Base-by-base conservation (phyloP, 2,797 vertebrate genomes). In the Glossophaga mutica region DNA sequence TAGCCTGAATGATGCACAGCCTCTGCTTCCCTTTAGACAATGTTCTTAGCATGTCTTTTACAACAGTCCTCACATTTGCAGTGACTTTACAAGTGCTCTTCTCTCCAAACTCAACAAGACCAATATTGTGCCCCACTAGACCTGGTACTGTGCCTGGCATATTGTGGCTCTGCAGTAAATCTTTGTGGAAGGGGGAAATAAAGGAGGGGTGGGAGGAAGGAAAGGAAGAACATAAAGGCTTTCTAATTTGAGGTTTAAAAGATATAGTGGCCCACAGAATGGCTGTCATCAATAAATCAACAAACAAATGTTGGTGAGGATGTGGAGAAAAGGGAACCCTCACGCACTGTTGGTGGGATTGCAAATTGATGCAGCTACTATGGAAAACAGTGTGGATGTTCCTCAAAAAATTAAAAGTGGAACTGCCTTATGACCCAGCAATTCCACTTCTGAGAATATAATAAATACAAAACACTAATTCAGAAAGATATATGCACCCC, bases 171-270 rank as follows among this genome's bases (percentile, higher is more conserved):
- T 57, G 34, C 22, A 79, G 39, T 59, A 88, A 59, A 26, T 90
- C 87, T 81, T n/a, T 78, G 59, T 57, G 32, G 74, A 70, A 95
- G 76, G 37, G 91, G 84, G 73, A 74, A 26, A 52, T 50, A 81
- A 59, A 92, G 26, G 24, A 5, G 39, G 5, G 19, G 70, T 34
- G 5, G 19, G 65, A 74, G 22, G 39, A 76, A 71, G 32, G 14
- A 11, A 79, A 76, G 37, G 73, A 76, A 22, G 18, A 79, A 91
- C 76, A 78, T 78, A 90, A 77, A 37, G 37, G 1, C 21, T 85
- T 91, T 85, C 65, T 93, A 73, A 55, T 91, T 84, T 94, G 82
- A 86, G 37, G 3, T 78, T 91, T 89, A 42, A 90, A 94, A 87
- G 62, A 44, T 14, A 65, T 19, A 57, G n/a, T 76, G 65, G 81